Evolutionary conservation across 2,113 vertebrate species (phyloP).

Genomic region (Centrocercus urophasianus): DNA sequence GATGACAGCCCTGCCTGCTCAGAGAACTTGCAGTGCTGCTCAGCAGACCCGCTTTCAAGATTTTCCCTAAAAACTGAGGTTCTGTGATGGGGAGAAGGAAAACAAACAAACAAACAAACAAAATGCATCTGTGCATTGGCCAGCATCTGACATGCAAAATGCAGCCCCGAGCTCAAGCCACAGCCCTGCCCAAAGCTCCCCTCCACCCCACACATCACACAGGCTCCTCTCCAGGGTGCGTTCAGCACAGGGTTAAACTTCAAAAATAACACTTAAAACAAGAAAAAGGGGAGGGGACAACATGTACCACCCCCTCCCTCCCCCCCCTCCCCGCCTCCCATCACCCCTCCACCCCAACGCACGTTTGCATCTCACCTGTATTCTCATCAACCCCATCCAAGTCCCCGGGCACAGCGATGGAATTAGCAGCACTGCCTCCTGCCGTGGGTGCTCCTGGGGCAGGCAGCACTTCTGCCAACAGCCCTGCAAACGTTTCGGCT

Average conservation of each 20-base stretch:
- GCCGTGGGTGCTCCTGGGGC: background rate
- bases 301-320: fast-evolving
- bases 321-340: too few species aligned
- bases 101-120: background rate
- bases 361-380: background rate
- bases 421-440: background rate
- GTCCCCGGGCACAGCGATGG: background rate
- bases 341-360: background rate
- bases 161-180: background rate
- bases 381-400: background rate
- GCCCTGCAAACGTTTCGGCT: background rate
- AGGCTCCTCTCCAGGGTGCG: background rate
- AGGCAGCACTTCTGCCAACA: background rate
- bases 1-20: background rate
- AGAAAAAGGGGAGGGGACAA: background rate
- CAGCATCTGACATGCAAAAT: background rate
- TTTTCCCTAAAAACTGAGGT: background rate
- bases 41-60: background rate
- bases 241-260: slow-evolving; percentile 9
- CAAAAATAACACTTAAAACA: background rate
- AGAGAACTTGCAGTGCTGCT: background rate
- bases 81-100: background rate
- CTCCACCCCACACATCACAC: fast-evolving
- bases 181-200: background rate
- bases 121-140: background rate